Evolutionary conservation across 2,888 invertebrate genomes (phyloP), one percentile per base, ranked within the genome.

Genomic region (Hoplodrina blanda): DNA sequence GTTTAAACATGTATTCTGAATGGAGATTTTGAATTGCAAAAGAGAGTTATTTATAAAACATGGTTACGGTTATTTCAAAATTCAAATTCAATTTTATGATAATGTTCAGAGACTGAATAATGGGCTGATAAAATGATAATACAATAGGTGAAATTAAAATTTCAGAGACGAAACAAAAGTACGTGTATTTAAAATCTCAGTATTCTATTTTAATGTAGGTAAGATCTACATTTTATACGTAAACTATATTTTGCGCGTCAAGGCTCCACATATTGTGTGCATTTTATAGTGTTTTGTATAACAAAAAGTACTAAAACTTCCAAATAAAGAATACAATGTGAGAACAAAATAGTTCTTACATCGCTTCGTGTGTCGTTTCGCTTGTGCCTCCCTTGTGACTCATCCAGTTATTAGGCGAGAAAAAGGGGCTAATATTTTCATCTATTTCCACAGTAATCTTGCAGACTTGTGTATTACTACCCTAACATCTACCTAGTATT

Each of bases 401-500:
- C 67, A 67, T 60, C 60, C 37, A 61, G 61, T 73, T 78, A 78
- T 64, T 73, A 68, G 25, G n/a, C 49, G 62, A 50, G 65, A 41
- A 62, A 25, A 13, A 52, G 52, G 44, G 19, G 19, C 53, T 62
- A 59, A 74, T 69, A 77, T 62, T 67, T 67, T 63, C 66, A 62
- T 67, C 19, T 11, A 62, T 44, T 73, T 69, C 63, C 57, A 30
- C 53, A 50, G 15, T 56, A 54, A 25, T 67, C 64, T 77, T 69
- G 44, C 46, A 52, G 4, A 62, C 5, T 61, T 56, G 65, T 81
- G 80, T 81, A 73, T 2, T 41, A 59, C 19, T 37, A 50, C 69
- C 84, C 44, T 80, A 64, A 80, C 62, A 62, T 65, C 65, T 72
- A 76, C 77, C 71, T 78, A 67, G 76, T 53, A 80, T 68, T 68